Conservation (phyloP, 2,888 invertebrate genomes). For the Mythimna loreyi region DNA sequence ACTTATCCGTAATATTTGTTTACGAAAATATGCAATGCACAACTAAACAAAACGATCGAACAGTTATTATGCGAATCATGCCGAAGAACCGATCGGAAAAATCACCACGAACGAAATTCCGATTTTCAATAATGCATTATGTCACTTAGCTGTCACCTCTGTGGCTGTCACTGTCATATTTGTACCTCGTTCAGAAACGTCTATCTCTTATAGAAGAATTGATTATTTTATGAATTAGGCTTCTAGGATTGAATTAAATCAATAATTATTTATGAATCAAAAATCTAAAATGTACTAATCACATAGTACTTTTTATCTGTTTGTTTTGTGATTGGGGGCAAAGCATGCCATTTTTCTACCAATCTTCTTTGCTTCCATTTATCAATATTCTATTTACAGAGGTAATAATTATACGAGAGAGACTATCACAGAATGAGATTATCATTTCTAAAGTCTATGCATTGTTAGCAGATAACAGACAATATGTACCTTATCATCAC, state of each 20-base stretch:
- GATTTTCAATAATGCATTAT: conserved; percentile 58
- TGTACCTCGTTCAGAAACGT: conserved; percentile 47
- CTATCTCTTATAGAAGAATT: no score
- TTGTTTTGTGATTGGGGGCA: no score
- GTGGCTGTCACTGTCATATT: conserved; percentile 24
- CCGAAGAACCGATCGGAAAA: conserved; percentile 66
- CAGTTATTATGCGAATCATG: conserved; percentile 65
- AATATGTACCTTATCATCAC: background rate
- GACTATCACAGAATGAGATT: background rate
- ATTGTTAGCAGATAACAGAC: background rate
- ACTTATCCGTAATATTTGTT: conserved; percentile 39
- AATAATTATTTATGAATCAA: no score
- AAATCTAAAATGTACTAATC: no score
- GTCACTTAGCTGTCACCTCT: conserved; percentile 43
- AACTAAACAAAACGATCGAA: conserved; percentile 52
- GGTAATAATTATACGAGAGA: no score
- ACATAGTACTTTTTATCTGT: no score
- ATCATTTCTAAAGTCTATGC: background rate
- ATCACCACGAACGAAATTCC: conserved; percentile 68
- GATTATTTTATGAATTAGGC: no score
- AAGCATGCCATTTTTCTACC: no score
- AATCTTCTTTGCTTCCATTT: no score
- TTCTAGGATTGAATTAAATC: no score
- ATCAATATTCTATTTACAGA: no score
- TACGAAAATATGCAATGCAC: conserved; percentile 42